Evolutionary conservation across 1,140 invertebrate species (phyloP), one percentile per base, ranked within the genome.

Genomic region (Brachionus angularis): DNA sequence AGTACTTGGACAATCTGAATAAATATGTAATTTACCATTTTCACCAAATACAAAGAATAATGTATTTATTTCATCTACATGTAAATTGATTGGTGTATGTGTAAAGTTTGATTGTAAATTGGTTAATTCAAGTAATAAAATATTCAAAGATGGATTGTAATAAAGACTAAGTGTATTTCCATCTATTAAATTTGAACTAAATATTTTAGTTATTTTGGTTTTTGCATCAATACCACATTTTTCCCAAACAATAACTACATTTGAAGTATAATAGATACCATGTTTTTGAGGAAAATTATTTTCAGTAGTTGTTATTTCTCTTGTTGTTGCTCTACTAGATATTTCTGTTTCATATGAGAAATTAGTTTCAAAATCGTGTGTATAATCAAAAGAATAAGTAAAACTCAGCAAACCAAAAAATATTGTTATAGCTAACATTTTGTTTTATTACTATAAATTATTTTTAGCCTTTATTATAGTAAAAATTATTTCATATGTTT

Each of bases 191-290:
- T 10, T 39, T 42, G 53, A 58, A 23, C 25, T 58, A n/a, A 58
- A 58, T 21, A 58, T 58, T 21, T 31, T 31, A 18, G 53, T 39
- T 34, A 58, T 58, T 58, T 42, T 58, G 0, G 53, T 58, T 39
- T 34, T 16, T 14, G 53, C 53, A 27, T 18, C 12, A 12, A 58
- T 34, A 42, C 53, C 53, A 3, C 53, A 58, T 39, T 58, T 58
- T 58, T 58, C 53, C 53, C 53, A 58, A 5, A 58, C 53, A 25
- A 58, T 42, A 10, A 58, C 53, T 23, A n/a, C n/a, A n/a, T n/a
- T n/a, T n/a, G n/a, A n/a, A n/a, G n/a, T n/a, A n/a, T n/a, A n/a
- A n/a, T n/a, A n/a, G n/a, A n/a, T n/a, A n/a, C n/a, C n/a, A n/a
- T n/a, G n/a, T n/a, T n/a, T n/a, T n/a, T n/a, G n/a, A n/a, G n/a